Base-by-base conservation (phyloP, 2,888 invertebrate genomes). In the Nomada fucata region DNA sequence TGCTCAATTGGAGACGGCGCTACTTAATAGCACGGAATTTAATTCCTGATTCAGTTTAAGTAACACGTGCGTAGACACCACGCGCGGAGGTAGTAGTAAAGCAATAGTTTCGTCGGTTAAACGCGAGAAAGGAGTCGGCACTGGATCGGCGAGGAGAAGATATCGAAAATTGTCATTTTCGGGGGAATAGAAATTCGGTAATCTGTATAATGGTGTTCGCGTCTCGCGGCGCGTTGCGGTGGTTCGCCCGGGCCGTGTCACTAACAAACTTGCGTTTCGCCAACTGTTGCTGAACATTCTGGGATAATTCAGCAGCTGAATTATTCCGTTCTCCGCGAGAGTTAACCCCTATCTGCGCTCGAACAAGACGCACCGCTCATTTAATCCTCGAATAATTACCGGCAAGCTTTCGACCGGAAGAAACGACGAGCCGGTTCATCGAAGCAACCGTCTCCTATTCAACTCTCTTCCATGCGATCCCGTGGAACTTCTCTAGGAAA, bases 261-360 rank as follows among this genome's bases (percentile, higher is more conserved):
- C 84, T 86, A 82, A 82, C 83, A 82, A 89, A 89, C 86, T 88
- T 85, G 85, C 85, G 80, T 85, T 86, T 83, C 63, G 73, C 73
- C 70, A 76, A 82, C 82, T 73, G 65, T 81, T 75, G 72, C 72
- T 55, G 64, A 72, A 72, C 65, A 78, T 64, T 44, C 59, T 15
- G 47, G 50, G 76, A 68, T 77, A 85, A 82, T 64, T 72, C 44
- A 60, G 63, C 13, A 18, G 20, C 55, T 70, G n/a, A n/a, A n/a
- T n/a, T n/a, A 44, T 74, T 74, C 59, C 61, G 59, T 53, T 63
- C 23, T 42, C 36, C 9, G 67, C 18, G 26, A 47, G 52, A 63
- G 53, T 42, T 42, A 67, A 55, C 69, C 60, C 57, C 59, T 60
- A 69, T 76, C 76, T 10, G 52, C 69, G 69, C 59, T 69, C 47